phyloP scores from a whole-genome alignment of 1,140 invertebrate species.

The Cyphomyrmex costatus region DNA sequence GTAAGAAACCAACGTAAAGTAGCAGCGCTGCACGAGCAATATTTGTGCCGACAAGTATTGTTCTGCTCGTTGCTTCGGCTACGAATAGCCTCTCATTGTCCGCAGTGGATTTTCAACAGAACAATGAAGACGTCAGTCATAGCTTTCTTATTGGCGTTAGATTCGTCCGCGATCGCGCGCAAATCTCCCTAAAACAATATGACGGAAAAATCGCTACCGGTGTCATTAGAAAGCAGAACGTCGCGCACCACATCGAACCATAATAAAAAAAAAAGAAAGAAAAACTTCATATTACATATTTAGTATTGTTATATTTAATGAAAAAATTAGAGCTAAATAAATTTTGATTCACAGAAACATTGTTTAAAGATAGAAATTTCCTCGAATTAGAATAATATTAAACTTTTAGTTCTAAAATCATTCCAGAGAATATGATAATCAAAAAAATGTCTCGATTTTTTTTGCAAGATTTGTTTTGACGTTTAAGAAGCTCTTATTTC shows the following conservation, averaged over 20 bases:
- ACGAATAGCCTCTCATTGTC: slow-evolving; percentile 61
- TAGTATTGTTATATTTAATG: neutral
- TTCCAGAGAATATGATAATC: neutral
- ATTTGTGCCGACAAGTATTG: slow-evolving; percentile 67
- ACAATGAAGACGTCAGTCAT: slow-evolving; percentile 63
- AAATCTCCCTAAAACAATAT: slow-evolving; percentile 48
- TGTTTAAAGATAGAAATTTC: neutral
- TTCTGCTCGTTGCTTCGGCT: slow-evolving; percentile 57
- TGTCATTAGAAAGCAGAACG: slow-evolving; percentile 57
- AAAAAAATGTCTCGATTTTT: neutral
- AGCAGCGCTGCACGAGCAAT: slow-evolving; percentile 55
- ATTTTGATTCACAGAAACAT: neutral
- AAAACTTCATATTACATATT: neutral
- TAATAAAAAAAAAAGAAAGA: neutral
- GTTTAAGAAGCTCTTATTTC: neutral
- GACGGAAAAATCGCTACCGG: slow-evolving; percentile 46
- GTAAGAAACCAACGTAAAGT: slow-evolving; percentile 50
- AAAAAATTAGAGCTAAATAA: neutral
- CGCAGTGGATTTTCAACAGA: slow-evolving; percentile 53
- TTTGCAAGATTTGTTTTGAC: neutral
- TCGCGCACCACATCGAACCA: slow-evolving; percentile 19
- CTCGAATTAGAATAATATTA: neutral
- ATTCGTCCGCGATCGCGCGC: slow-evolving; percentile 54
- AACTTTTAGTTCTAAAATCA: neutral
- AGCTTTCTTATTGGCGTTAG: slow-evolving; percentile 55